Percentiles rank a stretch among this genome's conserved stretches.
These are phyloP conservation scores for Lepidotrigona ventralis DNA, from an alignment of 1,140 invertebrate species.

Conservation along the genomic window DNA sequence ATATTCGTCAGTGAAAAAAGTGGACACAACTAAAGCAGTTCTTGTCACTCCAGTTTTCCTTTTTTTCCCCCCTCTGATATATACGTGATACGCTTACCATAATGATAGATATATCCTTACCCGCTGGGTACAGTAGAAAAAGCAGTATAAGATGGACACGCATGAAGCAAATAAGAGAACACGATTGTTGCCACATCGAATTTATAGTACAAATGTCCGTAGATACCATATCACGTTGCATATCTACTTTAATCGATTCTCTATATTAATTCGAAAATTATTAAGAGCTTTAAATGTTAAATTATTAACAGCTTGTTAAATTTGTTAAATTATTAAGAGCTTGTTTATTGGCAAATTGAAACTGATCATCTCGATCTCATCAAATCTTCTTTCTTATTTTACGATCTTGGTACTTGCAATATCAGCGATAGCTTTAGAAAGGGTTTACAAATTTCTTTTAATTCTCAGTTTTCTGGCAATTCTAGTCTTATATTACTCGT, in stretches of 20 bases:
- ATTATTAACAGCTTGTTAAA: too few relatives aligned
- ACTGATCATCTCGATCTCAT: neutral
- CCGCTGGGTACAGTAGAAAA: neutral
- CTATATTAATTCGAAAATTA: neutral
- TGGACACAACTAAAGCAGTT: neutral
- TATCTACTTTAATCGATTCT: neutral
- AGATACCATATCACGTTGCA: too few relatives aligned
- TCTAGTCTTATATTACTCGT: too few relatives aligned
- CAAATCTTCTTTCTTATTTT: neutral
- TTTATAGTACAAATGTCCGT: too few relatives aligned
- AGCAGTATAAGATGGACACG: too few relatives aligned
- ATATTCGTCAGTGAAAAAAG: neutral
- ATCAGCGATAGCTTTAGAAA: too few relatives aligned
- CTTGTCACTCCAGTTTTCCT: neutral
- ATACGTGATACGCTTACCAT: neutral
- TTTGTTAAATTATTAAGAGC: too few relatives aligned
- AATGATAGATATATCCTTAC: neutral
- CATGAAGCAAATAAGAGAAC: neutral
- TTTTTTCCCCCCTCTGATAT: neutral
- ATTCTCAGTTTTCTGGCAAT: too few relatives aligned
- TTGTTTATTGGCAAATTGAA: neutral
- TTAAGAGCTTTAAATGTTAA: too few relatives aligned
- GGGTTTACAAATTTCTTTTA: too few relatives aligned
- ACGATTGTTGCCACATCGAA: neutral
- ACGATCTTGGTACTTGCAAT: too few relatives aligned